Conservation (phyloP, 2,888 invertebrate species). For the Oegoconia quadripuncta region DNA sequence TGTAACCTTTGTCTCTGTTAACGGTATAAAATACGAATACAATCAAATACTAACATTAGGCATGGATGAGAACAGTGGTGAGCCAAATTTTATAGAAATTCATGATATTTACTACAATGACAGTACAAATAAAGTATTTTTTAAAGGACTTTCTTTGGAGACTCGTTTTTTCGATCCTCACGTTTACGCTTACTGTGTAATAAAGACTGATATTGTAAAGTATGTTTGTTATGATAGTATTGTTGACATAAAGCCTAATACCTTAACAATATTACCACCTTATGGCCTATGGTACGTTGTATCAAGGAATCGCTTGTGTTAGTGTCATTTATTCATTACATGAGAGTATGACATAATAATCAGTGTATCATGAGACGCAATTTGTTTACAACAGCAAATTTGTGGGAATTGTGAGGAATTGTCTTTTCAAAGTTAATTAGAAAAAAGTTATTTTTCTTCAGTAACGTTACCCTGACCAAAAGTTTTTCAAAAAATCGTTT, state of each 20-base stretch:
- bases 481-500: no score
- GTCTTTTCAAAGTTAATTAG: no score
- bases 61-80: background rate
- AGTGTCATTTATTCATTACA: no score
- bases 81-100: background rate
- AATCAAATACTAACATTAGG: background rate
- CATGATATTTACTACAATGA: background rate
- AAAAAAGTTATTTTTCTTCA: no score
- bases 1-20: background rate
- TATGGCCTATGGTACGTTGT: background rate
- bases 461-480: no score
- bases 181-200: background rate
- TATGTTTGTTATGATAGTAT: background rate
- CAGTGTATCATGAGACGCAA: no score
- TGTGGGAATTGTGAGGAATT: no score
- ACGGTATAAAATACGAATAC: background rate
- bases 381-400: no score
- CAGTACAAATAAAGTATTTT: background rate
- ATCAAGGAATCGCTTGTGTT: background rate
- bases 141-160: background rate
- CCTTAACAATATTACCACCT: background rate
- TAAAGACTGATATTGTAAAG: background rate
- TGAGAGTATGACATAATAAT: no score
- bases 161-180: background rate
- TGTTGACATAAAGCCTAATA: background rate